phyloP scores from a whole-genome alignment of 64 coral and sea anemone genomes.

The Stichodactyla mertensii region DNA sequence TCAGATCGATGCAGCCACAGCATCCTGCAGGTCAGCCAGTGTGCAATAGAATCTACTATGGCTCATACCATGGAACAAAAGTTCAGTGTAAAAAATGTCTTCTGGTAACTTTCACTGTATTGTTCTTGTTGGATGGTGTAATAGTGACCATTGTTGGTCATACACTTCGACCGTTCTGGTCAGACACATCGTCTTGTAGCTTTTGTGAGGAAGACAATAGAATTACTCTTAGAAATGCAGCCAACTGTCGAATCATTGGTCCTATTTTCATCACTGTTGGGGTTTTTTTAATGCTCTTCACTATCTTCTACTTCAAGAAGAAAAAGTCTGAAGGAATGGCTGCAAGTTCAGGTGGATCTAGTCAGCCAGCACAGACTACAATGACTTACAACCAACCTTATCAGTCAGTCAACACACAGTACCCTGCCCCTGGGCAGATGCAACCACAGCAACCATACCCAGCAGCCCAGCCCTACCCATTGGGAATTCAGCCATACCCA shows the following conservation, averaged over 20 bases:
- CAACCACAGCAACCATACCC: not conserved
- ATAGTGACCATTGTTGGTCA: constrained; percentile 11
- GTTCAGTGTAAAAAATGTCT: not conserved
- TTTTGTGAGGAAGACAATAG: not conserved
- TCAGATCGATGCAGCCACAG: not conserved
- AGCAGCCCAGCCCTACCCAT: not conserved
- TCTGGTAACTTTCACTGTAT: not conserved
- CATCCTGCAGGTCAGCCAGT: not conserved
- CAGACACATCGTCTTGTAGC: not conserved
- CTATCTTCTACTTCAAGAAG: not conserved
- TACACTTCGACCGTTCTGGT: not conserved
- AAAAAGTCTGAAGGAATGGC: not conserved
- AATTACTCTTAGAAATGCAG: not conserved
- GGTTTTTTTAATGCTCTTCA: not conserved
- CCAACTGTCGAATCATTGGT: not conserved
- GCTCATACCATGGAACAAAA: not conserved
- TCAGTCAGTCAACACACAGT: not conserved
- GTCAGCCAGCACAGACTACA: constrained; percentile 4
- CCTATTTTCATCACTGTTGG: not conserved
- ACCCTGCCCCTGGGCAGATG: not conserved
- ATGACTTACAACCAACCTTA: not conserved
- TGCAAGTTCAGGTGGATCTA: not conserved
- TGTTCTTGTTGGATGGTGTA: not conserved
- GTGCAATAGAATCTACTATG: not conserved
- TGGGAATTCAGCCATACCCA: not conserved